These are phyloP conservation scores for Lydus trimaculatus DNA, from an alignment of 2,888 invertebrate species.

Conservation along the genomic window DNA sequence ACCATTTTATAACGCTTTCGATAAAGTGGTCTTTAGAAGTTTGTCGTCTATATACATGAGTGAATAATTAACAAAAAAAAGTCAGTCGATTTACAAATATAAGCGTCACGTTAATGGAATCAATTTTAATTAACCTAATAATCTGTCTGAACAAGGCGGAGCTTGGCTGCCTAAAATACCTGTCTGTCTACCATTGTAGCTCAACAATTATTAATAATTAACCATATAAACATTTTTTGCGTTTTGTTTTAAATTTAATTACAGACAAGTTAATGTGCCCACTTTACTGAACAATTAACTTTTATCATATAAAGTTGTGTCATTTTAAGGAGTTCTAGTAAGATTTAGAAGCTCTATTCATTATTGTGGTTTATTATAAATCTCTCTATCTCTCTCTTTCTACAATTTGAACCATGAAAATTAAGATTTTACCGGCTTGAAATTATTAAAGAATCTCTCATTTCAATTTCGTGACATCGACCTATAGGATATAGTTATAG, in stretches of 20 bases:
- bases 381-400: neutral
- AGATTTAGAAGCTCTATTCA: no score
- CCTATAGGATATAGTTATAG: constrained; percentile 18
- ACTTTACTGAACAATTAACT: no score
- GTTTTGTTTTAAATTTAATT: neutral
- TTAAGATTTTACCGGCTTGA: constrained; percentile 20
- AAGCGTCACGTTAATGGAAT: constrained; percentile 14
- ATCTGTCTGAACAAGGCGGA: neutral
- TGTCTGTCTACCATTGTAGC: neutral
- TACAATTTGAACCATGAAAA: neutral
- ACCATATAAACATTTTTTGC: neutral
- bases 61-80: neutral
- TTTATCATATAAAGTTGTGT: no score
- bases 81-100: neutral
- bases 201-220: neutral
- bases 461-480: constrained; percentile 12
- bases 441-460: constrained; percentile 19
- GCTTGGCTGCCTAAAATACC: neutral
- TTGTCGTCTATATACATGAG: no score
- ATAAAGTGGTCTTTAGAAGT: no score
- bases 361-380: neutral
- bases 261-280: no score
- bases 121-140: constrained; percentile 4
- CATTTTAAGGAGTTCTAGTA: no score
- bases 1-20: neutral